Conservation (phyloP, 1,140 invertebrate species). For the Caenorhabditis tropicalis region DNA sequence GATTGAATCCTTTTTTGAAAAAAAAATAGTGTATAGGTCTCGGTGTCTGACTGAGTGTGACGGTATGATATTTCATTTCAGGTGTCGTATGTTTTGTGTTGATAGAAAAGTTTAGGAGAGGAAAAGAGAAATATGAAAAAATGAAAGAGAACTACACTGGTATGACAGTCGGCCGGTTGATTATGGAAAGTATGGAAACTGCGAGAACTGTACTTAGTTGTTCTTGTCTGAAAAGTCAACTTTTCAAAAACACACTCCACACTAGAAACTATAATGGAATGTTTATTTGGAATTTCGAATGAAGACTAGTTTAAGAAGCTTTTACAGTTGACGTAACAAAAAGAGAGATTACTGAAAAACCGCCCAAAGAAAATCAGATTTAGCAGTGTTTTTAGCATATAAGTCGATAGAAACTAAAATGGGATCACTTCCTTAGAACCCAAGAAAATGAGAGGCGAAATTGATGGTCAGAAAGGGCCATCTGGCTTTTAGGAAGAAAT, state of each 20-base stretch:
- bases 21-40: constrained; percentile 27
- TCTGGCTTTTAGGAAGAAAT: constrained; percentile 11
- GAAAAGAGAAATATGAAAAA: not conserved
- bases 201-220: not conserved
- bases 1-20: not conserved
- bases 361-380: too few species aligned
- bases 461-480: constrained; percentile 1
- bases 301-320: too few species aligned
- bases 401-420: not conserved
- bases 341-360: too few species aligned
- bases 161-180: not conserved
- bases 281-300: too few species aligned
- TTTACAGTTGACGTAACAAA: too few species aligned
- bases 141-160: not conserved
- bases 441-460: constrained; percentile 3
- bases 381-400: too few species aligned
- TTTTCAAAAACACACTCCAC: too few species aligned
- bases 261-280: too few species aligned
- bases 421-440: not conserved
- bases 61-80: constrained; percentile 19
- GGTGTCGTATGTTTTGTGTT: constrained; percentile 3
- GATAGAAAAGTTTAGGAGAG: not conserved
- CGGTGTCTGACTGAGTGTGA: not conserved
- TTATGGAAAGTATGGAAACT: not conserved
- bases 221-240: not conserved